These are phyloP conservation scores for Microctenopoma lineatum DNA, from an alignment of 2,797 vertebrate species.

Conservation along the genomic window DNA sequence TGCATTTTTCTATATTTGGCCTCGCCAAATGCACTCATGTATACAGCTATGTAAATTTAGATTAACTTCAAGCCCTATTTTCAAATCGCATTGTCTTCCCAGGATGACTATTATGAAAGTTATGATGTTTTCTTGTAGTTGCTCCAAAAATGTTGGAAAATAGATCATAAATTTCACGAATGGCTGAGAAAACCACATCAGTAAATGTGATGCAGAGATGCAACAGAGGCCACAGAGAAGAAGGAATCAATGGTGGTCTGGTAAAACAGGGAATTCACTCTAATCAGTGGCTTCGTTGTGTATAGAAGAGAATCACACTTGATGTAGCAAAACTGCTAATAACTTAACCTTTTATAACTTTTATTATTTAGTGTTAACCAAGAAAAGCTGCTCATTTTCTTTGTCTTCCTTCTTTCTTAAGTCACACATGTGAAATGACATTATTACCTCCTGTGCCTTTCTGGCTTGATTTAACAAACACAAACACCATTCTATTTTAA, in stretches of 20 bases:
- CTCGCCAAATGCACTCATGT: neutral
- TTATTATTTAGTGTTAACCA: slow-evolving; percentile 56
- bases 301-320: slow-evolving; percentile 53
- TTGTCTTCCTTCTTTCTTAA: slow-evolving; percentile 44
- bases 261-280: slow-evolving; percentile 11
- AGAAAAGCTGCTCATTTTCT: slow-evolving; percentile 43
- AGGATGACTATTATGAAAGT: neutral
- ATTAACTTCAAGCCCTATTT: neutral
- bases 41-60: neutral
- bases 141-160: too few relatives aligned
- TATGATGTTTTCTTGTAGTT: neutral
- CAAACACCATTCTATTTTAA: slow-evolving; percentile 15
- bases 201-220: slow-evolving; percentile 38
- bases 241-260: slow-evolving; percentile 19
- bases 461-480: slow-evolving; percentile 43
- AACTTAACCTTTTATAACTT: slow-evolving; percentile 45
- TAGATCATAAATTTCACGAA: slow-evolving; percentile 8
- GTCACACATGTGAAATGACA: slow-evolving; percentile 46
- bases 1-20: slow-evolving; percentile 1
- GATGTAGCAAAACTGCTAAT: slow-evolving; percentile 52
- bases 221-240: neutral
- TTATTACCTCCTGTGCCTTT: slow-evolving; percentile 47
- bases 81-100: neutral
- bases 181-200: slow-evolving; percentile 8
- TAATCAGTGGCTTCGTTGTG: slow-evolving; percentile 41